Conservation (phyloP, 2,888 invertebrate species). For the Endomychus coccineus region DNA sequence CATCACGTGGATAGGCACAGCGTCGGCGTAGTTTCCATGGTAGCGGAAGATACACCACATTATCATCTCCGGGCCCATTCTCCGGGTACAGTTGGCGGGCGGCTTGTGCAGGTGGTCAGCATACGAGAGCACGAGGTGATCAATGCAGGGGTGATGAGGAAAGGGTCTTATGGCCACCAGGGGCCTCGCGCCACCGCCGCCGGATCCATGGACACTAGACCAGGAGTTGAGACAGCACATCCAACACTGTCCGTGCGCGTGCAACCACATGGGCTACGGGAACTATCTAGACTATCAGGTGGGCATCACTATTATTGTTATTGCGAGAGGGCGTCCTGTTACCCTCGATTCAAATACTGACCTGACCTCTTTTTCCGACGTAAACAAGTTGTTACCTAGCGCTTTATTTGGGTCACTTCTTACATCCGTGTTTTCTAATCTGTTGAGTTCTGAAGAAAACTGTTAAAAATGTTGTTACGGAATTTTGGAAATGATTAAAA, state of each 20-base stretch:
- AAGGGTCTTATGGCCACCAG: slow-evolving; percentile 42
- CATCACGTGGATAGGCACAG: too few relatives aligned
- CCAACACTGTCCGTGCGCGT: slow-evolving; percentile 81
- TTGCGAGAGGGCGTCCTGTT: too few relatives aligned
- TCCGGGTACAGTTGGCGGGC: slow-evolving; percentile 33
- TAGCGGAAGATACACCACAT: neutral
- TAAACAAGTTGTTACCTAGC: too few relatives aligned
- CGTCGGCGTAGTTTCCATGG: neutral
- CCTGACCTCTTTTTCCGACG: too few relatives aligned
- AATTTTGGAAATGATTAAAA: too few relatives aligned
- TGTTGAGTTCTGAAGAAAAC: too few relatives aligned
- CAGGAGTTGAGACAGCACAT: slow-evolving; percentile 83
- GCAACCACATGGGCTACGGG: slow-evolving; percentile 91
- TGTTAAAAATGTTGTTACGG: too few relatives aligned
- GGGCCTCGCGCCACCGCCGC: slow-evolving; percentile 41
- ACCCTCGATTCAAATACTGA: too few relatives aligned
- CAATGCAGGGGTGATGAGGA: slow-evolving; percentile 39
- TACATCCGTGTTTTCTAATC: too few relatives aligned
- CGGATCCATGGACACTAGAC: slow-evolving; percentile 51
- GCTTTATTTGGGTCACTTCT: too few relatives aligned
- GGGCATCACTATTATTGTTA: too few relatives aligned
- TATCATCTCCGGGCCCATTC: slow-evolving; percentile 33
- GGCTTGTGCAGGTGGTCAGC: neutral
- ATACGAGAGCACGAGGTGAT: slow-evolving; percentile 24
- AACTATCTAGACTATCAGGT: slow-evolving; percentile 89